phyloP scores from a whole-genome alignment of 2,797 vertebrate genomes.

The Agapornis canus region DNA sequence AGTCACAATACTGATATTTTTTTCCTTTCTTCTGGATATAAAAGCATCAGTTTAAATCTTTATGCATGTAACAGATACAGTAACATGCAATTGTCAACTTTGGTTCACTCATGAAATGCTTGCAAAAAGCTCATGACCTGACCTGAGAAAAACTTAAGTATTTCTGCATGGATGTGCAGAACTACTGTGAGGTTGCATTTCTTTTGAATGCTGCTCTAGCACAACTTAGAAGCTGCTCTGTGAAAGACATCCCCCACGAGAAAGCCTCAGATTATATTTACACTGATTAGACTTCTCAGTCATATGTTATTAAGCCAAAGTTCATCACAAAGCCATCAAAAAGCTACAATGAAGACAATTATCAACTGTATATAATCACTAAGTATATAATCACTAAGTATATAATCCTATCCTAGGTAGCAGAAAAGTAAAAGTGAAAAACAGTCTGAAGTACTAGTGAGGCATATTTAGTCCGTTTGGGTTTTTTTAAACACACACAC shows the following conservation, averaged over 20 bases:
- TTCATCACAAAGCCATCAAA: not conserved
- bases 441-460: not conserved
- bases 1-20: not conserved
- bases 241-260: rapidly evolving
- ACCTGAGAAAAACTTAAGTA: not conserved
- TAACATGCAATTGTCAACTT: not conserved
- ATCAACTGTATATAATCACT: not conserved
- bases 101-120: not conserved
- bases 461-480: not conserved
- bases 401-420: not conserved
- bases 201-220: not conserved
- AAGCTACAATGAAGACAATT: not conserved
- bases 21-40: not conserved
- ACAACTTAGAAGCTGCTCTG: not conserved
- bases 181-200: not conserved
- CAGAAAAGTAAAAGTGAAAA: not conserved
- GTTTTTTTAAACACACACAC: not conserved
- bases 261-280: not conserved
- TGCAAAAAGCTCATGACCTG: not conserved
- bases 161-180: not conserved
- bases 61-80: not conserved
- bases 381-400: not conserved
- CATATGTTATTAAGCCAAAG: not conserved
- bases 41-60: not conserved
- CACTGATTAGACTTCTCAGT: not conserved